These are phyloP conservation scores for Colinus virginianus DNA, from an alignment of 2,113 vertebrate genomes.

Conservation along the genomic window DNA sequence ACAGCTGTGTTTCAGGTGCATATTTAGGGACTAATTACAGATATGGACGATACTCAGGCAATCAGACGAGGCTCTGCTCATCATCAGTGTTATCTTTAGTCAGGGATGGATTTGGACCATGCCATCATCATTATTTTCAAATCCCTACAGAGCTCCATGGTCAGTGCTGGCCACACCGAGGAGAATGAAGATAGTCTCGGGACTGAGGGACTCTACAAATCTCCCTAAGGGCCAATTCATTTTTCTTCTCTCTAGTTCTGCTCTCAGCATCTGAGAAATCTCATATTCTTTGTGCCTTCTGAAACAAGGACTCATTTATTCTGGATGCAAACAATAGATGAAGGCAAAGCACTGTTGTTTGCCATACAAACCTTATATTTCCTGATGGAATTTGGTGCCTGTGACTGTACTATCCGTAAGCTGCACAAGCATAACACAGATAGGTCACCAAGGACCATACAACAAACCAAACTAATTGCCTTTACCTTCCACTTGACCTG, in stretches of 20 bases:
- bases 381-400: not conserved
- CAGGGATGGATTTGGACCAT: not conserved
- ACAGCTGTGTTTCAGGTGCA: constrained; percentile 24
- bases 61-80: constrained; percentile 6
- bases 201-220: not conserved
- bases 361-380: not conserved
- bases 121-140: not conserved
- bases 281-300: not conserved
- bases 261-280: not conserved
- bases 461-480: not conserved
- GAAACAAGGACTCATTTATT: not conserved
- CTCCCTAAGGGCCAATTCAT: not conserved
- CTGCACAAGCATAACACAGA: not conserved
- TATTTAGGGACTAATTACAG: constrained; percentile 3
- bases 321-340: not conserved
- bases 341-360: not conserved
- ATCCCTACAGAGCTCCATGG: rapidly evolving
- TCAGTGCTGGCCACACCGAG: not conserved
- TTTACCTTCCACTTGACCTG: not conserved
- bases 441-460: not conserved
- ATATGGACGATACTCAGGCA: not conserved
- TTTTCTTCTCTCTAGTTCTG: not conserved
- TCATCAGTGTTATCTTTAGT: not conserved
- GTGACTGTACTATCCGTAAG: not conserved
- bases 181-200: not conserved